Conservation (phyloP, 2,888 invertebrate genomes). For the Troides oblongomaculatus region DNA sequence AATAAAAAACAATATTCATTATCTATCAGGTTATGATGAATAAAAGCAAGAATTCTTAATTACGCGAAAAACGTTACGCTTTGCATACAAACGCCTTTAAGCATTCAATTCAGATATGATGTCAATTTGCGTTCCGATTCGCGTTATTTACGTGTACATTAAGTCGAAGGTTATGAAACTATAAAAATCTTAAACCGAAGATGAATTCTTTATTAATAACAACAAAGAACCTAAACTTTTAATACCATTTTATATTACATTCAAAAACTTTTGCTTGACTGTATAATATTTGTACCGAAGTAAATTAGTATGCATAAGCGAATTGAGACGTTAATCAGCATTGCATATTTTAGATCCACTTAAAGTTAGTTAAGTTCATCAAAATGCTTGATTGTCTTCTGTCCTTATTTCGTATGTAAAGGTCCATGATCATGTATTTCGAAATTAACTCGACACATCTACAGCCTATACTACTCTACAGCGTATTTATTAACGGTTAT, state of each 20-base stretch:
- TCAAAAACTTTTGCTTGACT: too few relatives aligned
- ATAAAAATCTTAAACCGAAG: slow-evolving; percentile 9
- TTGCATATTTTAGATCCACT: slow-evolving; percentile 76
- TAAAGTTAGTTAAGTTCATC: slow-evolving; percentile 72
- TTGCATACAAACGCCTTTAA: slow-evolving; percentile 15
- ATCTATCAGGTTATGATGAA: too few relatives aligned
- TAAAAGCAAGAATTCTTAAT: too few relatives aligned
- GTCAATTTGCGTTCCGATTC: slow-evolving; percentile 24
- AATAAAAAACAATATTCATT: too few relatives aligned
- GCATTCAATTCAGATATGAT: slow-evolving; percentile 24
- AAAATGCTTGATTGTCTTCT: slow-evolving; percentile 67
- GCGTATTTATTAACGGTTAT: too few relatives aligned
- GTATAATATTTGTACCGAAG: neutral
- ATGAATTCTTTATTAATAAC: slow-evolving; percentile 18
- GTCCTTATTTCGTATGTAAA: slow-evolving; percentile 28
- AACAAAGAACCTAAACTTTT: neutral
- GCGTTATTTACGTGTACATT: slow-evolving; percentile 2
- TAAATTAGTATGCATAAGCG: slow-evolving; percentile 46
- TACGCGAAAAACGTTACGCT: too few relatives aligned
- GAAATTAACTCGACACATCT: neutral
- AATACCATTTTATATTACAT: too few relatives aligned
- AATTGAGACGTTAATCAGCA: slow-evolving; percentile 59
- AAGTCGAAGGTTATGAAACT: slow-evolving; percentile 21
- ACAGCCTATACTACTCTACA: too few relatives aligned
- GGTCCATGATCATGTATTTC: slow-evolving; percentile 7